Conservation (phyloP, 2,888 invertebrate genomes). For the Gandaritis pyraliata region DNA sequence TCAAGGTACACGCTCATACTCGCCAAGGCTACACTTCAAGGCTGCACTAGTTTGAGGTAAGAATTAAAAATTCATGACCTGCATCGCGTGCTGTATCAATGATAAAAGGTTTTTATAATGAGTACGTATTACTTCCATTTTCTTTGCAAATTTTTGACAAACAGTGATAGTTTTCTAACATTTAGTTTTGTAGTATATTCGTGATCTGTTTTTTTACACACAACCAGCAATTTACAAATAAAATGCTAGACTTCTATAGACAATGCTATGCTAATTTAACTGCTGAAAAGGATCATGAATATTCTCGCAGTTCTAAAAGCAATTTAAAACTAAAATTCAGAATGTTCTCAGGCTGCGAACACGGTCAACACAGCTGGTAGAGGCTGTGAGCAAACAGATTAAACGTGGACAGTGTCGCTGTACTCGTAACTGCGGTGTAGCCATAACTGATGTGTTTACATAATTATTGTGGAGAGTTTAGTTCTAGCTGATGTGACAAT, state of each 20-base stretch:
- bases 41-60: conserved; percentile 24
- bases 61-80: conserved; percentile 18
- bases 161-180: too few relatives aligned
- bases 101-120: conserved; percentile 13
- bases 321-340: conserved; percentile 5
- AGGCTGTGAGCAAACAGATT: conserved; percentile 20
- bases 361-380: conserved; percentile 12
- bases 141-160: too few relatives aligned
- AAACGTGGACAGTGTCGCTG: conserved; percentile 16
- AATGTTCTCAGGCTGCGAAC: conserved; percentile 6
- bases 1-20: conserved; percentile 31
- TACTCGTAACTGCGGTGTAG: conserved; percentile 6
- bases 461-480: background rate
- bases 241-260: too few relatives aligned
- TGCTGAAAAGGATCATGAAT: conserved; percentile 5
- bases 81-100: conserved; percentile 21
- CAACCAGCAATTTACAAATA: too few relatives aligned
- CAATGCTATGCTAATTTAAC: too few relatives aligned
- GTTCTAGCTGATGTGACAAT: background rate
- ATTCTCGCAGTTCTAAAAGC: conserved; percentile 8
- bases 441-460: conserved; percentile 23
- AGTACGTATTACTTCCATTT: background rate
- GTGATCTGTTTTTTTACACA: too few relatives aligned
- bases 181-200: too few relatives aligned
- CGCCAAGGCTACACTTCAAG: conserved; percentile 33